Base-by-base conservation (phyloP, 2,888 invertebrate genomes). In the Polyploca ridens region DNA sequence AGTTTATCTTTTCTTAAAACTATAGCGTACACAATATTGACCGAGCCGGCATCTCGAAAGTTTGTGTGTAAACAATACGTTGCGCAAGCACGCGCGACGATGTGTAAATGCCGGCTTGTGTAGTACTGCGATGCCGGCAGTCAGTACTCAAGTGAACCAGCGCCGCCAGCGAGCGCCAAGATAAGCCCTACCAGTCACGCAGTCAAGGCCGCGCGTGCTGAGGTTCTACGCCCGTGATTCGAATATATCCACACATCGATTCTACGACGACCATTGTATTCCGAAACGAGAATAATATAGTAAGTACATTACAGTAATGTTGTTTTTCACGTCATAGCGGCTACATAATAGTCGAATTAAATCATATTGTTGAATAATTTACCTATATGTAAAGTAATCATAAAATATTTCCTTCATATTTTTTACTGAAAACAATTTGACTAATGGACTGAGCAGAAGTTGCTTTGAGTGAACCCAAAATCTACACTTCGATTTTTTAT, bases 221-320 rank as follows among this genome's bases (percentile, higher is more conserved):
- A 88, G 85, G 86, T 86, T 84, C 77, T 76, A 74, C 77, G 83
- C 82, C 88, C 90, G 88, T 91, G 90, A 90, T 87, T 90, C 78
- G 90, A 86, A 89, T 90, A 81, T 83, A 82, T 83, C 81, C 83
- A 82, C 84, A 85, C 80, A 77, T 72, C 75, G 72, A 79, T 76
- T 74, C 82, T 80, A 82, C 79, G 81, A 76, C 76, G 69, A 68
- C 85, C 77, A 90, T 90, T 91, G 90, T 89, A 75, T 87, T 87
- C 84, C 79, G 74, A 85, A 86, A 84, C 76, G 70, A 82, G 82
- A 81, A 85, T 82, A 82, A 72, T 81, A 81, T 74, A 69, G 68
- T 69, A 74, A 27, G 27, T 38, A n/a, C 3, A 61, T 61, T 61
- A 44, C 44, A 41, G 19, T 27, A 19, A 27, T 14, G 41, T 38